Evolutionary conservation across 2,797 vertebrate genomes (phyloP).

Genomic region (Aplochiton taeniatus): DNA sequence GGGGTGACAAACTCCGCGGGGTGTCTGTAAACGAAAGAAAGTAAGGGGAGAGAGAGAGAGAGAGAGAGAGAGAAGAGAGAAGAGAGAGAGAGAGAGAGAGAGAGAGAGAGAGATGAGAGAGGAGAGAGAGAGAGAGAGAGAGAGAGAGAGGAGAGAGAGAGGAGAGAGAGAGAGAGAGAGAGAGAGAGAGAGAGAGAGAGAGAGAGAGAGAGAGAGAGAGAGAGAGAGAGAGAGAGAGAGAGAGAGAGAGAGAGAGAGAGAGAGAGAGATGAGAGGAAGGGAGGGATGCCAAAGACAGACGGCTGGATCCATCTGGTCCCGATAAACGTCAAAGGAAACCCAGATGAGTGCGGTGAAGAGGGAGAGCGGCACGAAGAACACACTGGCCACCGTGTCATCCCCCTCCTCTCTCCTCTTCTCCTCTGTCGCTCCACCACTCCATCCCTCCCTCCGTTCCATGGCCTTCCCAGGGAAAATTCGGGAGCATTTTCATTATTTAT

Average conservation of each 20-base stretch:
- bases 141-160: slow-evolving; percentile 73
- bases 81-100: slow-evolving; percentile 54
- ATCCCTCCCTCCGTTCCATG: slow-evolving; percentile 26
- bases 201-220: slow-evolving; percentile 36
- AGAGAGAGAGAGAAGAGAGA: slow-evolving; percentile 19
- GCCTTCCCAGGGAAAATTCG: slow-evolving; percentile 46
- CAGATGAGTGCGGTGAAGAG: slow-evolving; percentile 80
- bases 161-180: too few species aligned
- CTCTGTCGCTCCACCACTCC: slow-evolving; percentile 33
- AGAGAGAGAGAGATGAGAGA: slow-evolving; percentile 31
- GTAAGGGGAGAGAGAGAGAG: slow-evolving; percentile 40
- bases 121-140: slow-evolving; percentile 67
- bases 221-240: slow-evolving; percentile 35
- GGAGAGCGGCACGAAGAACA: slow-evolving; percentile 49
- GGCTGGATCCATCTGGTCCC: slow-evolving; percentile 86
- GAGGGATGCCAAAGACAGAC: slow-evolving; percentile 82
- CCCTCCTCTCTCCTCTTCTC: slow-evolving; percentile 33
- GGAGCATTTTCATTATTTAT: slow-evolving; percentile 46
- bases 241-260: slow-evolving; percentile 5
- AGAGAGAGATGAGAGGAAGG: slow-evolving; percentile 25
- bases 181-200: too few species aligned
- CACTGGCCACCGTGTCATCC: slow-evolving; percentile 62
- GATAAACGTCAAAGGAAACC: slow-evolving; percentile 88
- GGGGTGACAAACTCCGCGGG: slow-evolving; percentile 90
- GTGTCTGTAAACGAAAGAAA: slow-evolving; percentile 81